Evolutionary conservation across 2,888 invertebrate species (phyloP), one percentile per base, ranked within the genome.

Genomic region (Byasa hedistus): DNA sequence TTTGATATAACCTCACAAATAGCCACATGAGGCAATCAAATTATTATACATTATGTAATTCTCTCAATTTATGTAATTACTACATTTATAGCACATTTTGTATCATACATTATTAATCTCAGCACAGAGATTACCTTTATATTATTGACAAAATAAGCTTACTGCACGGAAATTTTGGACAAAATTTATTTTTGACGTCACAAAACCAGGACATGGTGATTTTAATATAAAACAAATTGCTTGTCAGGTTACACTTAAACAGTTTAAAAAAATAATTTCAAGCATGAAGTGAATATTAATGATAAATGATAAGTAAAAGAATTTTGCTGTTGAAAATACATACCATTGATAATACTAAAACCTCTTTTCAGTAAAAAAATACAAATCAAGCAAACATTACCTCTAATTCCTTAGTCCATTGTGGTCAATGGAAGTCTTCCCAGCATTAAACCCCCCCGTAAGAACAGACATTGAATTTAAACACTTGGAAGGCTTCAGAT

Each of bases 401-500:
- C 91, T 91, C 81, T 82, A 84, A 82, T 81, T 88, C 86, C 86
- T 81, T 79, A 78, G 80, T 80, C 83, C 80, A 82, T 83, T 72
- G 74, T 74, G 72, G 75, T 71, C 82, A 80, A 71, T 78, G 81
- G 83, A 85, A 87, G 84, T 84, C 88, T 85, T 85, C 85, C 83
- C 79, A 87, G 87, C 83, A 87, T 87, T 87, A 84, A 88, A 87
- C 86, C 90, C 89, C 61, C 88, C 87, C 86, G 88, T 84, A 85
- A 86, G 68, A 79, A 75, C 73, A 80, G 81, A 86, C 86, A 87
- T 86, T 84, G 90, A 90, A 91, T 89, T 88, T 82, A 84, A 89
- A 87, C 84, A 89, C 89, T 86, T 84, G 87, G 88, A 91, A 91
- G 91, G 91, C 91, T 91, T 91, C 91, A 90, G 91, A 91, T 89